Evolutionary conservation across 2,888 invertebrate genomes (phyloP).

Genomic region (Acholoe squamosa): DNA sequence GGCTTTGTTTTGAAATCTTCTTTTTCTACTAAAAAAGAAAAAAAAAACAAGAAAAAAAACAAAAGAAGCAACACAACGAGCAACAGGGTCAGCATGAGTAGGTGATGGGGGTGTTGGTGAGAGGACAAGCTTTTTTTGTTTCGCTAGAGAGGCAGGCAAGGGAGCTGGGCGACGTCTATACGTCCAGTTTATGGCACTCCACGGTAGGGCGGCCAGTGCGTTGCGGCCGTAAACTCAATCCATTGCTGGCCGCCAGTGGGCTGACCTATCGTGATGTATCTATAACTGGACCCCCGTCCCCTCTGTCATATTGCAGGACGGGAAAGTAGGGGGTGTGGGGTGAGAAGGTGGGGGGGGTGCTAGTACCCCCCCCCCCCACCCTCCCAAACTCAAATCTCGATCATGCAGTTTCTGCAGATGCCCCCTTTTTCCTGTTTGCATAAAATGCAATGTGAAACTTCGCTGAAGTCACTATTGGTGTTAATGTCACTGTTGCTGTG

Average conservation of each 20-base stretch:
- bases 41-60: too few relatives aligned
- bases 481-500: too few relatives aligned
- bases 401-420: not conserved
- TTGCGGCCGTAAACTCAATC: slow-evolving; percentile 17
- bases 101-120: not conserved
- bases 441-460: too few relatives aligned
- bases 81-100: not conserved
- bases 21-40: too few relatives aligned
- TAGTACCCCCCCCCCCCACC: too few relatives aligned
- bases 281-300: slow-evolving; percentile 39
- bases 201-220: slow-evolving; percentile 13
- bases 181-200: slow-evolving; percentile 30
- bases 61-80: not conserved
- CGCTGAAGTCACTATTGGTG: not conserved
- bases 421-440: too few relatives aligned
- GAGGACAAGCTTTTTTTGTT: not conserved
- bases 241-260: slow-evolving; percentile 30
- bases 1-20: too few relatives aligned
- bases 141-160: not conserved
- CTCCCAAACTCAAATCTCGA: not conserved
- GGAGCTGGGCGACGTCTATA: slow-evolving; percentile 8
- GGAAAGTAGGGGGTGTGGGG: not conserved
- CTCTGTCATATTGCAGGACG: not conserved
- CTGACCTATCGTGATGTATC: slow-evolving; percentile 58
- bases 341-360: not conserved